Percentiles rank a stretch among this genome's conserved stretches.
phyloP scores from a whole-genome alignment of 2,113 vertebrate species.

The Eolophus roseicapilla region DNA sequence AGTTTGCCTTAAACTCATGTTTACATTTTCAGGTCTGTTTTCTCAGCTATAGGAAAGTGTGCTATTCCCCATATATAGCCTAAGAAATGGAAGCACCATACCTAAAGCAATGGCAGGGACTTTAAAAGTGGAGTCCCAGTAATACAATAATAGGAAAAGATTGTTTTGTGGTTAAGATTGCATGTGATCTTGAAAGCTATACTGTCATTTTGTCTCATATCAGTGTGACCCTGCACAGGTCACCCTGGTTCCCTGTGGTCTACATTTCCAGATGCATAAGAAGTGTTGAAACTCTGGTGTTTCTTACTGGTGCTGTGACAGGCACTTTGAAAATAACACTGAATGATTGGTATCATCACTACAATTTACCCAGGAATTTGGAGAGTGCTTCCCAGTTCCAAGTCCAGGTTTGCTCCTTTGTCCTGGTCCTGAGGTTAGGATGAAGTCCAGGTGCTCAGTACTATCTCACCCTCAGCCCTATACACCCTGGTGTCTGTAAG shows the following conservation, averaged over 20 bases:
- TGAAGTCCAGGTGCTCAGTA: background rate
- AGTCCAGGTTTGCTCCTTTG: background rate
- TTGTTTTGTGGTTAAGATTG: background rate
- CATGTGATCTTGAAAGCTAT: background rate
- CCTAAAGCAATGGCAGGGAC: background rate
- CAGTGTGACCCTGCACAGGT: background rate
- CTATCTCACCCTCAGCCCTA: background rate
- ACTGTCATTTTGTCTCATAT: rapidly evolving
- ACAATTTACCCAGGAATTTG: background rate
- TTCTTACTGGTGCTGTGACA: background rate
- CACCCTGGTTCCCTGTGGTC: background rate
- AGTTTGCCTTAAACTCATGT: background rate
- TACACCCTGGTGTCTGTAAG: background rate
- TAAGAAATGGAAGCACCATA: background rate
- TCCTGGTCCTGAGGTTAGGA: background rate
- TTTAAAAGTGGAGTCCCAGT: background rate
- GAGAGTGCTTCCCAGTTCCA: background rate
- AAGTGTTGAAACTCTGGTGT: background rate
- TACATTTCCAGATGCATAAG: background rate
- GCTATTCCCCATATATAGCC: background rate
- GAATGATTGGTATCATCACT: background rate
- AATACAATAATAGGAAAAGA: background rate
- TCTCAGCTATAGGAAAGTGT: background rate
- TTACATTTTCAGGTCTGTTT: background rate
- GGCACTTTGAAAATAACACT: background rate